Base-by-base conservation (phyloP, 2,113 vertebrate species). In the Mionectes macconnelli region DNA sequence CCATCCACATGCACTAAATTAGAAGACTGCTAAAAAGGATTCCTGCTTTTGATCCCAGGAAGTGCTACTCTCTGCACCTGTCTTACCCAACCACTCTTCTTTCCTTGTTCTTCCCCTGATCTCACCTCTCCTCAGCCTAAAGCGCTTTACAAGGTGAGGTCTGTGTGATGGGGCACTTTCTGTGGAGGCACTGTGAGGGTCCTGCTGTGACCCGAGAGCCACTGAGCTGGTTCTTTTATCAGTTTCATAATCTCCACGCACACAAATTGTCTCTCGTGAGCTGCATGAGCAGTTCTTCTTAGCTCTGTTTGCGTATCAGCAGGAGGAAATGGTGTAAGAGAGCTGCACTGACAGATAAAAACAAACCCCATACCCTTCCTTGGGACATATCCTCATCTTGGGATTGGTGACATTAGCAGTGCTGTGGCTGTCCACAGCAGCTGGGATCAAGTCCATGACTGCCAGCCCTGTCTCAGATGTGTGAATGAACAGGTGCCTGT, bases 301-400 rank as follows among this genome's bases (percentile, higher is more conserved):
- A 45, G 33, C 59, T 30, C 81, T 33, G 35, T 96, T 95, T 96
- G 90, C 93, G 75, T 97, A 94, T 93, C 96, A 74, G 23, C 60
- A 31, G 77, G 87, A 97, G 95, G 96, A 97, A 97, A 92, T 95
- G 92, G 96, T 79, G 18, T 49, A 88, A 91, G 89, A 92, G 68
- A 68, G 27, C 91, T 80, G 59, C 63, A 14, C 2, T 59, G 79
- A 77, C 59, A 96, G 87, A 96, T 87, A 87, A 96, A 94, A 91
- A 17, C 50, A 72, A 50, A 75, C 5, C 40, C 19, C 40, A 18
- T 74, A 30, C 42, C 44, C 63, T 59, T 81, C 39, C 67, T 70
- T 31, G 47, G 37, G 22, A 64, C 40, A 67, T 69, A 60, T 66
- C 44, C 14, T 53, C 66, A 75, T 37, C 45, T 73, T n/a, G 30